These are phyloP conservation scores for Calypte anna DNA, from an alignment of 2,113 vertebrate species.

Conservation along the genomic window DNA sequence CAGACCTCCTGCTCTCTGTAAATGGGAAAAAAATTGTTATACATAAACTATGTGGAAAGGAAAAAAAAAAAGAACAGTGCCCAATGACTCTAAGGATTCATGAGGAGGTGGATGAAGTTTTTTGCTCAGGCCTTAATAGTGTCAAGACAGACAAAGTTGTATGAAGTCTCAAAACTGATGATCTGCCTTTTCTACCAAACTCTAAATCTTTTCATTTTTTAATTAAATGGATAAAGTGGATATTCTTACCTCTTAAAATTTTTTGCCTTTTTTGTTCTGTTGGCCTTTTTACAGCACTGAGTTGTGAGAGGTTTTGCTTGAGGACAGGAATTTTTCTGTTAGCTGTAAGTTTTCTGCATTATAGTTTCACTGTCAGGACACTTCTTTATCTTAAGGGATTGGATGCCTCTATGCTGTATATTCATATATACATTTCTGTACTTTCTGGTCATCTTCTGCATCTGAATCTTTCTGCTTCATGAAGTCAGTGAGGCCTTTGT, in stretches of 20 bases:
- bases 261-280: not conserved
- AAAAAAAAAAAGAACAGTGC: not conserved
- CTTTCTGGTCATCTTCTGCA: not conserved
- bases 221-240: too few species aligned
- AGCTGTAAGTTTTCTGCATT: not conserved
- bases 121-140: not conserved
- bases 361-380: not conserved
- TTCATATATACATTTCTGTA: not conserved
- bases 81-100: fast-evolving
- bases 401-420: not conserved
- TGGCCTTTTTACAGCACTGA: not conserved
- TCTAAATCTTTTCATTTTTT: not conserved
- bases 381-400: not conserved
- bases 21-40: not conserved
- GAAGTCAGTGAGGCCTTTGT: not conserved
- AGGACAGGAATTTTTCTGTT: not conserved
- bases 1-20: not conserved
- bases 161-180: not conserved
- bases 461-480: not conserved
- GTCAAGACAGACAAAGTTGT: not conserved
- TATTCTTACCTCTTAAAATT: not conserved
- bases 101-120: not conserved
- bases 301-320: not conserved
- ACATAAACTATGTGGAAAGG: not conserved
- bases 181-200: not conserved